These are phyloP conservation scores for Serinus canaria DNA, from an alignment of 2,113 vertebrate species.

Conservation along the genomic window DNA sequence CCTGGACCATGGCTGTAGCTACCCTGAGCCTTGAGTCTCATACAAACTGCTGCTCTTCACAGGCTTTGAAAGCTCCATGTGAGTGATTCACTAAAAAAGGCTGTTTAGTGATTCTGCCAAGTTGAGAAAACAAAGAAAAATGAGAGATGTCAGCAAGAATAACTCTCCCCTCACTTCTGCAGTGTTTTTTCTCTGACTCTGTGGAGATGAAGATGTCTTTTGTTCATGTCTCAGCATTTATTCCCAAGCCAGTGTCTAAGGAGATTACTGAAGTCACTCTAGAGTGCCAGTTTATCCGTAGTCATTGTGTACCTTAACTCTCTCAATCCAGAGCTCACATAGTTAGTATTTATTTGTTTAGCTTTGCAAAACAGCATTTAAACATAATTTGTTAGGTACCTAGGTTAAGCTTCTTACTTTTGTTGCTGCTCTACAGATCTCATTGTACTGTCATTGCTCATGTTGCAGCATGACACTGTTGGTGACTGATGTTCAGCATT, in stretches of 20 bases:
- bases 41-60: not conserved
- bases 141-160: not conserved
- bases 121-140: not conserved
- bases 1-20: not conserved
- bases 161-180: not conserved
- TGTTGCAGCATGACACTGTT: not conserved
- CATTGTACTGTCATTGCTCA: not conserved
- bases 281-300: not conserved
- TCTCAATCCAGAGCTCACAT: not conserved
- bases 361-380: not conserved
- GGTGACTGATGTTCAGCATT: not conserved
- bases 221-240: not conserved
- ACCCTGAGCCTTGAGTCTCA: not conserved
- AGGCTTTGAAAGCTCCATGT: not conserved
- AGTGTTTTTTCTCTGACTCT: not conserved
- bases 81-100: not conserved
- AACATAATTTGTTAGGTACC: not conserved
- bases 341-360: not conserved
- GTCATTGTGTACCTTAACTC: not conserved
- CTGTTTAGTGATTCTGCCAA: not conserved
- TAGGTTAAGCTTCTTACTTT: not conserved
- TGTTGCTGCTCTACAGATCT: not conserved
- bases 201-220: not conserved
- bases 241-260: not conserved
- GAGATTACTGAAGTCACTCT: not conserved